phyloP scores from a whole-genome alignment of 2,797 vertebrate species.

The Cetoscarus ocellatus region DNA sequence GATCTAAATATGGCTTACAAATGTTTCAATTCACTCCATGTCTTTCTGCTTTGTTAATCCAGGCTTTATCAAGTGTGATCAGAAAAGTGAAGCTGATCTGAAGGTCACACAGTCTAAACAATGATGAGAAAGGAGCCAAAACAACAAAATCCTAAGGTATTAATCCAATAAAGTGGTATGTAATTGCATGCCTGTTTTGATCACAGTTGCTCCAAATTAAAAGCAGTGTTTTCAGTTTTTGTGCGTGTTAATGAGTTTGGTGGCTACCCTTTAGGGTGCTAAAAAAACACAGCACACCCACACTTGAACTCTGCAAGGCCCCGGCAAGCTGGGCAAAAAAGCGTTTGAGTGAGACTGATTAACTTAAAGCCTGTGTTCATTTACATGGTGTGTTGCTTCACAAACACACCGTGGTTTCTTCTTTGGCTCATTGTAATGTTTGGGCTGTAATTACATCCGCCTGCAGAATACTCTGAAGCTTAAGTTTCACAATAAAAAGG shows the following conservation, averaged over 20 bases:
- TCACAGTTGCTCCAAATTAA: constrained; percentile 33
- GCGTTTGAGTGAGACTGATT: constrained; percentile 24
- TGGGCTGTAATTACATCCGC: constrained; percentile 25
- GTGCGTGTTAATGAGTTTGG: constrained; percentile 41
- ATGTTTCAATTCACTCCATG: neutral
- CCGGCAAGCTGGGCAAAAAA: constrained; percentile 20
- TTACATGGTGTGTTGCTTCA: constrained; percentile 9
- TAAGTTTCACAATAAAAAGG: constrained; percentile 10
- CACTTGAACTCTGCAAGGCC: constrained; percentile 36
- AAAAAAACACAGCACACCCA: constrained; percentile 50
- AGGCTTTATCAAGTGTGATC: constrained; percentile 7
- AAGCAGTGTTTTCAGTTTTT: constrained; percentile 22
- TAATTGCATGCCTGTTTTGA: constrained; percentile 41
- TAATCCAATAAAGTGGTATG: constrained; percentile 41
- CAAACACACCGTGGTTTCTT: constrained; percentile 7
- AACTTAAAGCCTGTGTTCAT: constrained; percentile 35
- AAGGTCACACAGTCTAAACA: neutral
- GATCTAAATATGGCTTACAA: neutral
- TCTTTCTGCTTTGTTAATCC: constrained; percentile 13
- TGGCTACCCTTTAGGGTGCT: constrained; percentile 28
- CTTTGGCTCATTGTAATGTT: constrained; percentile 37
- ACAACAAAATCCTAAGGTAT: constrained; percentile 36
- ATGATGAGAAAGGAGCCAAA: constrained; percentile 12
- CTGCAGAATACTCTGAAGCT: neutral
- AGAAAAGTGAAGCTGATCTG: constrained; percentile 7